A percentile compares a stretch with the other conserved stretches of the same genome.
Evolutionary conservation across 2,888 invertebrate genomes (phyloP).

Genomic region (Helicoverpa assulta): DNA sequence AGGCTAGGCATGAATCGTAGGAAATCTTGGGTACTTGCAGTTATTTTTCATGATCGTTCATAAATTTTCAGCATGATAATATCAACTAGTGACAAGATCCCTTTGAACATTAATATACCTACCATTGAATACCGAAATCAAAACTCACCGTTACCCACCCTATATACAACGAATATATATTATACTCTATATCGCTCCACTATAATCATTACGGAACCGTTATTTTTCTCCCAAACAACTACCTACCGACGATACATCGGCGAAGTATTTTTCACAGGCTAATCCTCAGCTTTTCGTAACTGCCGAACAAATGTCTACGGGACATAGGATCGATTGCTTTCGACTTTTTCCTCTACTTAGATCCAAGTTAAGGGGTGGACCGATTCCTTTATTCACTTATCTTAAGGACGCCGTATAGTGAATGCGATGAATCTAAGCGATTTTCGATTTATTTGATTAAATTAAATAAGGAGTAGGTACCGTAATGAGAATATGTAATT

Average conservation of each 20-base stretch:
- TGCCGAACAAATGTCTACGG: slow-evolving; percentile 57
- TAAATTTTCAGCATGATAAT: too few relatives aligned
- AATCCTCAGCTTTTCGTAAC: slow-evolving; percentile 50
- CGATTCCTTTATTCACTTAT: slow-evolving; percentile 63
- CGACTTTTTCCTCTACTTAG: slow-evolving; percentile 51
- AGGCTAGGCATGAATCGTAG: too few relatives aligned
- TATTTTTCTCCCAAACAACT: slow-evolving; percentile 53
- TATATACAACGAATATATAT: neutral
- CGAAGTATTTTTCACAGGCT: slow-evolving; percentile 28
- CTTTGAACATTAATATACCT: neutral
- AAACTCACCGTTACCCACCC: slow-evolving; percentile 1
- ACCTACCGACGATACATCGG: slow-evolving; percentile 32
- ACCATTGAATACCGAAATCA: neutral
- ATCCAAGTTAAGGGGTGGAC: slow-evolving; percentile 56
- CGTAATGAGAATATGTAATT: too few relatives aligned
- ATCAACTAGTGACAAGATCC: too few relatives aligned
- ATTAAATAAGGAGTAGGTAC: too few relatives aligned
- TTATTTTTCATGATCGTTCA: too few relatives aligned
- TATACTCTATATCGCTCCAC: slow-evolving; percentile 2
- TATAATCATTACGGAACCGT: slow-evolving; percentile 33
- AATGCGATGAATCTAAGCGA: slow-evolving; percentile 9
- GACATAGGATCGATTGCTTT: slow-evolving; percentile 59
- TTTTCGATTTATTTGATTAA: neutral
- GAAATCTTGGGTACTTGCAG: too few relatives aligned
- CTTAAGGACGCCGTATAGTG: slow-evolving; percentile 32